Evolutionary conservation across 2,113 vertebrate genomes (phyloP).

Genomic region (Picathartes gymnocephalus): DNA sequence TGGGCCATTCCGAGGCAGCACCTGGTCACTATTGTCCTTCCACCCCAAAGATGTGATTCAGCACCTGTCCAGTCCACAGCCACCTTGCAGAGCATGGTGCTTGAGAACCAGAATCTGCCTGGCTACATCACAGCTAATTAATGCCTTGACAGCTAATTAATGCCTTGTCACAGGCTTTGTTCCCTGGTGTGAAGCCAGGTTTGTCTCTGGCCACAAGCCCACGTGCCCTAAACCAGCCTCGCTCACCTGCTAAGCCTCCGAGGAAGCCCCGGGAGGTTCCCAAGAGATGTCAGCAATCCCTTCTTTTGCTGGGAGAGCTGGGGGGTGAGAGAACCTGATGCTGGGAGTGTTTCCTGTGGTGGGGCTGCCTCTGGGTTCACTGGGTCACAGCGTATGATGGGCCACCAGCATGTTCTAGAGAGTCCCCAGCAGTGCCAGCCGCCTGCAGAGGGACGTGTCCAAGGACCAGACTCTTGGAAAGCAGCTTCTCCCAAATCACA

Average conservation of each 20-base stretch:
- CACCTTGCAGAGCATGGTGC: not conserved
- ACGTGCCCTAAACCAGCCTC: not conserved
- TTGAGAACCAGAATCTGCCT: not conserved
- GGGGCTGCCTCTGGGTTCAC: not conserved
- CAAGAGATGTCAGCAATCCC: not conserved
- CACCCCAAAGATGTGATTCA: not conserved
- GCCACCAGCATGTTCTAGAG: fast-evolving
- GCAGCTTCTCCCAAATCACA: not conserved
- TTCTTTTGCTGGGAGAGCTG: fast-evolving
- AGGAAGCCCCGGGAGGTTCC: not conserved
- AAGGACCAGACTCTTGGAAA: not conserved
- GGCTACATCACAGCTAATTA: not conserved
- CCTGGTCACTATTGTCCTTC: not conserved
- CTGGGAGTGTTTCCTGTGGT: not conserved
- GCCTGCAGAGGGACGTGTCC: not conserved
- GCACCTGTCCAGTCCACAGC: not conserved
- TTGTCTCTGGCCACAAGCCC: not conserved
- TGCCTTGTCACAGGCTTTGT: not conserved
- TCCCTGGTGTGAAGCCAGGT: not conserved
- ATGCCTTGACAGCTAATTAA: not conserved
- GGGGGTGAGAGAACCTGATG: not conserved
- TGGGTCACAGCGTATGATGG: fast-evolving
- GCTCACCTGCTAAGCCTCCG: not conserved
- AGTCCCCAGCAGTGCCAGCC: not conserved
- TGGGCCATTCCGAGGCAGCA: not conserved